phyloP scores from a whole-genome alignment of 2,113 vertebrate species.

The Lichenostomus cassidix region DNA sequence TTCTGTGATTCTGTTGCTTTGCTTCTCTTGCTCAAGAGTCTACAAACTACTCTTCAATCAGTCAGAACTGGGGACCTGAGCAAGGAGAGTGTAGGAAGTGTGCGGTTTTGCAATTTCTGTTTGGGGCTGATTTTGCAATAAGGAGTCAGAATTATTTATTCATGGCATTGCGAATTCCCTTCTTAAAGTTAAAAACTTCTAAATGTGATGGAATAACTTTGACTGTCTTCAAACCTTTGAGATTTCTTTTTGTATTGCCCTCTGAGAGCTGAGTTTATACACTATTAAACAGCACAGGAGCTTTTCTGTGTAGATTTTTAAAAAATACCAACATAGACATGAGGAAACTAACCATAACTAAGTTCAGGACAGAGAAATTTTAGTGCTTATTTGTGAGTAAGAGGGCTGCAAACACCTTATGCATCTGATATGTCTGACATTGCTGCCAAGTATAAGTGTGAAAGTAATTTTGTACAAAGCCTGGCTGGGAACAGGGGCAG shows the following conservation, averaged over 20 bases:
- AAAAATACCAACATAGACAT: background rate
- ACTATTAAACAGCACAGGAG: background rate
- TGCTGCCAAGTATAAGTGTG: background rate
- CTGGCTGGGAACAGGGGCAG: background rate
- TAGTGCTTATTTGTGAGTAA: background rate
- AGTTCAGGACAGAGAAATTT: background rate
- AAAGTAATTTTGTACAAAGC: background rate
- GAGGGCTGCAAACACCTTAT: background rate
- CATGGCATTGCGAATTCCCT: background rate
- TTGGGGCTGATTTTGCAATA: background rate
- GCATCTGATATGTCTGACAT: background rate
- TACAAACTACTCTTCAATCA: background rate
- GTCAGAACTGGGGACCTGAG: background rate
- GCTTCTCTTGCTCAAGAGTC: background rate
- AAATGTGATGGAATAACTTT: background rate
- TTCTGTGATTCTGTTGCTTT: background rate
- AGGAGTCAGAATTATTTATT: background rate
- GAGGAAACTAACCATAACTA: background rate
- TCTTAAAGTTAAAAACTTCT: background rate
- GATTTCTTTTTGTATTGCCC: background rate
- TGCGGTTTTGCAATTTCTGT: background rate
- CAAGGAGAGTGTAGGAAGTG: background rate
- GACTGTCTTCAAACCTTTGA: background rate
- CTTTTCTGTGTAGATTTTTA: background rate
- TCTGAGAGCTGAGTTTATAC: background rate